A percentile compares a stretch with the other conserved stretches of the same genome.
Evolutionary conservation across 2,888 invertebrate species (phyloP).

Genomic region (Unio delphinus): DNA sequence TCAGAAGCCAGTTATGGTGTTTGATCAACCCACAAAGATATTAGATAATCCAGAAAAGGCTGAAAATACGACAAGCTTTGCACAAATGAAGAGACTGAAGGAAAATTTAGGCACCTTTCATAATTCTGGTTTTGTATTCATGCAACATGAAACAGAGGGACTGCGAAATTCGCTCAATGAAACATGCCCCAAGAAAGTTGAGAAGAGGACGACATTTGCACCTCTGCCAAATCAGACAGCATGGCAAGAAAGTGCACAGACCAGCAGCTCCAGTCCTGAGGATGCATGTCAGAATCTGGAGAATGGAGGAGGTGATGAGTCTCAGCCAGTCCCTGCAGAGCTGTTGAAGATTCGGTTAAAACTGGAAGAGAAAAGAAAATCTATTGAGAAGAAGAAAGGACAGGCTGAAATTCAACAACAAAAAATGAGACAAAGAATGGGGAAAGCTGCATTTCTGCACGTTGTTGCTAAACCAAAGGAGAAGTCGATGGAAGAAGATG

Average conservation of each 20-base stretch:
- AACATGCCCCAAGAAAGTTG: too few relatives aligned
- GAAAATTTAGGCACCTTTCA: constrained; percentile 66
- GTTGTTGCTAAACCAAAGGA: too few relatives aligned
- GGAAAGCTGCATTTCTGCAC: too few relatives aligned
- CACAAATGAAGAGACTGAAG: constrained; percentile 78
- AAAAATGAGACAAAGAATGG: constrained; percentile 89
- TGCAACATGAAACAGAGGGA: constrained; percentile 73
- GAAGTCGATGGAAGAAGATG: too few relatives aligned
- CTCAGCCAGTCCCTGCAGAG: too few relatives aligned
- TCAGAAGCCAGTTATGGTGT: constrained; percentile 36
- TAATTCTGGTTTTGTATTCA: constrained; percentile 71
- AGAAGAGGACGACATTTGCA: too few relatives aligned
- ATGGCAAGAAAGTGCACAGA: too few relatives aligned
- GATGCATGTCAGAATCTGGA: constrained; percentile 7
- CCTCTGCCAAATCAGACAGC: too few relatives aligned
- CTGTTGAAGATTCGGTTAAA: constrained; percentile 90
- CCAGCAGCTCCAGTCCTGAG: constrained; percentile 20
- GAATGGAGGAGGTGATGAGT: constrained; percentile 15
- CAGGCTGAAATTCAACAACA: constrained; percentile 88
- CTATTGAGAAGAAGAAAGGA: constrained; percentile 92
- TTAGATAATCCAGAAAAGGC: constrained; percentile 14
- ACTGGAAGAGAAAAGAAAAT: constrained; percentile 91
- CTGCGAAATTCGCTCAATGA: constrained; percentile 39
- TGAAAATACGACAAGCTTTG: constrained; percentile 78
- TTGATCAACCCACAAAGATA: constrained; percentile 12